A percentile compares a stretch with the other conserved stretches of the same genome.
Evolutionary conservation across 1,140 invertebrate species (phyloP).

Genomic region (Solenopsis invicta): DNA sequence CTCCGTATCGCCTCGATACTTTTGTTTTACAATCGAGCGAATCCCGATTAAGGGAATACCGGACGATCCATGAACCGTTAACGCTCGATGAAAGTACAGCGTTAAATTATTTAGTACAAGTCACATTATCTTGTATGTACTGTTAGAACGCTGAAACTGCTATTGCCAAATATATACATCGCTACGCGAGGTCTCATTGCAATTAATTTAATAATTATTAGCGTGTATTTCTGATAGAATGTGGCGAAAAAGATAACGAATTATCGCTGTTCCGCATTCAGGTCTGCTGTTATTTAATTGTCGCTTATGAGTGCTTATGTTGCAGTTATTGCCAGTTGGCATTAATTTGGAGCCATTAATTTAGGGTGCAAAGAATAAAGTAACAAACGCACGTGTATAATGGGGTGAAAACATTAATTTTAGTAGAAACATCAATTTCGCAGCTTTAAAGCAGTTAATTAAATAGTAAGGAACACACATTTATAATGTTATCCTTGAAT

Average conservation of each 20-base stretch:
- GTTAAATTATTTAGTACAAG: slow-evolving; percentile 13
- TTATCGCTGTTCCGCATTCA: slow-evolving; percentile 4
- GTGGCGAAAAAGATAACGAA: background rate
- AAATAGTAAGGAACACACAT: background rate
- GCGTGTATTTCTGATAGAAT: background rate
- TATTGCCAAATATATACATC: background rate
- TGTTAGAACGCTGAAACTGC: slow-evolving; percentile 34
- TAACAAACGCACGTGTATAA: background rate
- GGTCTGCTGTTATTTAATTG: background rate
- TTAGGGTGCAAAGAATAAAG: background rate
- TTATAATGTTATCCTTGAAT: background rate
- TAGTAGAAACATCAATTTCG: background rate
- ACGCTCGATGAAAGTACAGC: slow-evolving; percentile 16
- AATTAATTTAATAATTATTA: slow-evolving; percentile 41
- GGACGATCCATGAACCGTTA: slow-evolving; percentile 17
- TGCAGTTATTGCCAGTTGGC: background rate
- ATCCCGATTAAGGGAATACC: slow-evolving; percentile 48
- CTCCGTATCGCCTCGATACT: background rate
- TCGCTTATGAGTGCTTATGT: background rate
- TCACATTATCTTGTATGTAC: background rate
- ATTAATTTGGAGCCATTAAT: background rate
- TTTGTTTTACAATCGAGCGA: slow-evolving; percentile 9
- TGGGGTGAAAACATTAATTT: background rate
- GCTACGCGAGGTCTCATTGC: background rate
- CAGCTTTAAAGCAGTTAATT: background rate